Base-by-base conservation (phyloP, 2,113 vertebrate species). In the Anolis carolinensis region DNA sequence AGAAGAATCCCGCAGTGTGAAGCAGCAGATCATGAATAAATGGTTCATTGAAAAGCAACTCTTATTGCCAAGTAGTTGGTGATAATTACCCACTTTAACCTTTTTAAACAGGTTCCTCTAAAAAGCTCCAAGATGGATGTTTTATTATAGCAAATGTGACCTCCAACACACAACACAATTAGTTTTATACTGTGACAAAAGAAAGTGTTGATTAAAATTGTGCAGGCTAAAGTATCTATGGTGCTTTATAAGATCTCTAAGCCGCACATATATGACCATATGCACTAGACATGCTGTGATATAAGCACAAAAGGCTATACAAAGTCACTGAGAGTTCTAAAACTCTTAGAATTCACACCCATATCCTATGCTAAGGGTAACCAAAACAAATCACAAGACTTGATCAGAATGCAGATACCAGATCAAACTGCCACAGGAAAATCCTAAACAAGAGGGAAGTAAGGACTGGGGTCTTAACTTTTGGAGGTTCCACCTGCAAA, bases 51-150 rank as follows among this genome's bases (percentile, higher is more conserved):
- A 96, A 96, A 96, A 95, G 90, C 92, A 94, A 96, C 90, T 93
- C 94, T 95, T 94, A 95, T 93, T 97, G 94, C 95, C 96, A 96
- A 96, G 96, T 91, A 95, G 93, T 91, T 94, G 93, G 92, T 94
- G 94, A 95, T 96, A 96, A 97, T 97, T 96, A 96, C 94, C 94
- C 93, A 95, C 95, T 96, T 95, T 96, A 96, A 96, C 95, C 96
- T 97, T 95, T 96, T 94, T 93, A 93, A 96, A 93, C 95, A 94
- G 92, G 93, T 96, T 95, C 84, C 93, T 96, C 95, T 94, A 93
- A 94, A 96, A 97, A 96, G 87, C 95, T 93, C 82, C 86, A 91
- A 92, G 93, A 96, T 92, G 91, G 90, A 95, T 96, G 96, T 93
- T 96, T 95, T 95, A 92, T 96, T 93, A 87, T 83, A 94, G 93